Percentiles rank a stretch among this genome's conserved stretches.
Evolutionary conservation across 2,113 vertebrate genomes (phyloP).

Genomic region (Nestor notabilis): DNA sequence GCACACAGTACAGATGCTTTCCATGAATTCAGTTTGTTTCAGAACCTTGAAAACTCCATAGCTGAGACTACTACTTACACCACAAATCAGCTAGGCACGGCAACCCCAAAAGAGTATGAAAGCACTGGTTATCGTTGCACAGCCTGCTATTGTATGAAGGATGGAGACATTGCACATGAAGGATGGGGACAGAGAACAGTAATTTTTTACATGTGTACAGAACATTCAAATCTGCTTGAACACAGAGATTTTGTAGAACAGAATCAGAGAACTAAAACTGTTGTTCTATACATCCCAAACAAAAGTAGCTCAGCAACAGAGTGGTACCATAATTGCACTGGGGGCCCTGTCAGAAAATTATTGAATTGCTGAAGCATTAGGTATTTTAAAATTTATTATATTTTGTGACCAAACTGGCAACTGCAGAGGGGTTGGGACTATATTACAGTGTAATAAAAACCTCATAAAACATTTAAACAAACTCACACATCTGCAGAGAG

Average conservation of each 20-base stretch:
- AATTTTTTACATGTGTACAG: neutral
- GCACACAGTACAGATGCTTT: neutral
- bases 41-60: neutral
- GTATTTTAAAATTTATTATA: slow-evolving; percentile 67
- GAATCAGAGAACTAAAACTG: slow-evolving; percentile 6
- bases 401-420: slow-evolving; percentile 67
- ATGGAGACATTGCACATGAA: neutral
- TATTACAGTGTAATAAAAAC: slow-evolving; percentile 70
- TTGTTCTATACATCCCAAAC: neutral
- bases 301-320: neutral
- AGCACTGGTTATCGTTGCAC: neutral
- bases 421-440: slow-evolving; percentile 50
- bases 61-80: neutral
- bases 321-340: neutral
- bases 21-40: neutral
- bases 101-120: neutral
- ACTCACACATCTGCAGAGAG: slow-evolving; percentile 76
- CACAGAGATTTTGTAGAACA: neutral
- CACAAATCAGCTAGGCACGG: neutral
- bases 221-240: neutral
- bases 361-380: slow-evolving; percentile 63
- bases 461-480: slow-evolving; percentile 73
- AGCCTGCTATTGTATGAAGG: neutral
- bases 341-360: slow-evolving; percentile 45
- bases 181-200: neutral